Base-by-base conservation (phyloP, 2,113 vertebrate genomes). In the Piprites chloris region DNA sequence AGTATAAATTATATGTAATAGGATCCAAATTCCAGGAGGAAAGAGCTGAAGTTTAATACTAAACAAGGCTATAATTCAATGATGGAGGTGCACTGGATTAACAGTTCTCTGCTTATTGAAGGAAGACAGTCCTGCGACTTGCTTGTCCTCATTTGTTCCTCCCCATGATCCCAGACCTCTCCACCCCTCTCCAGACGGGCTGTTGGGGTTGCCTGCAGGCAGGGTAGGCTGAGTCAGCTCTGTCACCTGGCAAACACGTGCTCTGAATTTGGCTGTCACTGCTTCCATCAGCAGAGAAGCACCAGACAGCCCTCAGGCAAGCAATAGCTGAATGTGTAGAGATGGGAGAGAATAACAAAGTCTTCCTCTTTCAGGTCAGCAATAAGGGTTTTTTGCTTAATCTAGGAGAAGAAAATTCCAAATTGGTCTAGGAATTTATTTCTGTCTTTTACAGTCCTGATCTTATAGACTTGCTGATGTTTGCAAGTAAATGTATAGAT, bases 261-360 rank as follows among this genome's bases (percentile, higher is more conserved):
- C 76, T n/a, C 66, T 8, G 35, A 15, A 8, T 4, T 10, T n/a
- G 41, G 22, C 77, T 83, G 66, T 20, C 33, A 3, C 33, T 41
- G 28, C 28, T n/a, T 11, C 41, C 67, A 35, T 49, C 56, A 67
- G 46, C 76, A 61, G 37, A 9, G 28, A 32, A 41, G 37, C 8
- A 37, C 8, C 65, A 39, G 69, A 1, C 15, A 81, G 55, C 61
- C 66, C 41, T 41, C 41, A 17, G 80, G 56, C 50, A 32, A 42
- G 27, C 9, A 18, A 8, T 1, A 37, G 9, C 33, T 18, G 41
- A 9, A 11, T 3, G 20, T 5, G 23, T 0, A 68, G 33, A 22
- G 33, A 9, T 32, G 33, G 37, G 23, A 65, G 30, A 42, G 20
- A 37, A 16, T 6, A 39, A 28, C 8, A 61, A 14, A 50, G 7